phyloP scores from a whole-genome alignment of 1,140 invertebrate species.

The Drosophila prosaltans region DNA sequence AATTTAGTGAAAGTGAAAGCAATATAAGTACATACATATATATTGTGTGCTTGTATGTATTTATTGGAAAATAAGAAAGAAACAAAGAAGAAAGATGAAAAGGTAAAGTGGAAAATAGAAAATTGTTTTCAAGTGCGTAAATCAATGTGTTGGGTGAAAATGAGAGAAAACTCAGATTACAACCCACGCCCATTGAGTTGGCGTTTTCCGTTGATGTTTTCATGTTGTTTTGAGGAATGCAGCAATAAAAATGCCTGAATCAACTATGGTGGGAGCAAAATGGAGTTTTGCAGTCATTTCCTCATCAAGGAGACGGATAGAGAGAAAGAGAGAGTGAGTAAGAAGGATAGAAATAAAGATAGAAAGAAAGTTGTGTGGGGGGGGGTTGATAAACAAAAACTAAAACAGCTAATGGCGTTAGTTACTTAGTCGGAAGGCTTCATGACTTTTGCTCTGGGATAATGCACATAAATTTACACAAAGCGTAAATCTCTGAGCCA shows the following conservation, averaged over 20 bases:
- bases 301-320: neutral
- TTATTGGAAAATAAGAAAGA: too few relatives aligned
- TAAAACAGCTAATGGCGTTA: conserved; percentile 71
- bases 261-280: neutral
- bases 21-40: too few relatives aligned
- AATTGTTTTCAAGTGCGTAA: conserved; percentile 14
- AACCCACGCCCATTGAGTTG: conserved; percentile 5
- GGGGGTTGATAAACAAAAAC: too few relatives aligned
- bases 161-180: conserved; percentile 33
- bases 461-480: conserved; percentile 74
- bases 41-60: neutral
- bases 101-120: neutral
- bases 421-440: conserved; percentile 57
- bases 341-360: neutral
- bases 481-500: conserved; percentile 74
- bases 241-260: conserved; percentile 68
- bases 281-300: neutral
- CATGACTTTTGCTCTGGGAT: conserved; percentile 17
- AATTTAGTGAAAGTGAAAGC: too few relatives aligned
- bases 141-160: conserved; percentile 23
- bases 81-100: neutral
- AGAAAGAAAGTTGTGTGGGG: neutral
- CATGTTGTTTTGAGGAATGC: conserved; percentile 66
- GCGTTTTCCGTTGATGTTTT: conserved; percentile 45
- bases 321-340: neutral